Base-by-base conservation (phyloP, 2,797 vertebrate genomes). In the Pangasius djambal region DNA sequence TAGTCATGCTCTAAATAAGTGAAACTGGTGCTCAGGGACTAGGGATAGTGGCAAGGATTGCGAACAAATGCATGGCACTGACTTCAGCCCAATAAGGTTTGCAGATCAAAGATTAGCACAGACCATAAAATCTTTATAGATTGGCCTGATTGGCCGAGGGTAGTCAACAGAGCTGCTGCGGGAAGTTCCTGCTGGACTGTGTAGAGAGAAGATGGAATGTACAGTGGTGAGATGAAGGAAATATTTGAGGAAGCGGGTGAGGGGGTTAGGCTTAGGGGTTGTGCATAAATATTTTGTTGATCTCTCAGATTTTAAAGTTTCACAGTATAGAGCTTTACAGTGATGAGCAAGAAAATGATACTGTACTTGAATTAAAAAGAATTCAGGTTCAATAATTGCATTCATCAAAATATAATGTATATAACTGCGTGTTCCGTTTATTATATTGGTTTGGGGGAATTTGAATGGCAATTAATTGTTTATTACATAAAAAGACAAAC, bases 1-100 rank as follows among this genome's bases (percentile, higher is more conserved):
- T 44, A 87, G 70, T 92, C 89, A 87, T 91, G 88, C 89, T 75
- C 83, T 90, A 93, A 94, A 94, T 94, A 94, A 93, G 88, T 82
- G 86, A 91, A 92, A 92, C 90, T 89, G 94, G 94, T 92, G 95
- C 95, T 96, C 96, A 96, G 95, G 95, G 95, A 96, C 93, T 90
- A 92, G 90, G 85, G 90, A 91, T 87, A 52, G 87, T 90, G 86
- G 90, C 70, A 83, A 63, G 48, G 90, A 91, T 87, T 81, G 92
- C 90, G 88, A 93, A 92, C 89, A 90, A 91, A 77, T 79, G 77
- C 86, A 90, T 57, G 61, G 91, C 70, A 65, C 88, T 89, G 86
- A 77, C 85, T 82, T 89, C 87, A 86, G 86, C 84, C 48, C 48
- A 78, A 52, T 74, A 44, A 70, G 78, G 74, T 86, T 90, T 79